Percentiles rank a stretch among this genome's conserved stretches.
Conservation (phyloP, 2,888 invertebrate genomes). For the Zygothrica quintamaculata region DNA sequence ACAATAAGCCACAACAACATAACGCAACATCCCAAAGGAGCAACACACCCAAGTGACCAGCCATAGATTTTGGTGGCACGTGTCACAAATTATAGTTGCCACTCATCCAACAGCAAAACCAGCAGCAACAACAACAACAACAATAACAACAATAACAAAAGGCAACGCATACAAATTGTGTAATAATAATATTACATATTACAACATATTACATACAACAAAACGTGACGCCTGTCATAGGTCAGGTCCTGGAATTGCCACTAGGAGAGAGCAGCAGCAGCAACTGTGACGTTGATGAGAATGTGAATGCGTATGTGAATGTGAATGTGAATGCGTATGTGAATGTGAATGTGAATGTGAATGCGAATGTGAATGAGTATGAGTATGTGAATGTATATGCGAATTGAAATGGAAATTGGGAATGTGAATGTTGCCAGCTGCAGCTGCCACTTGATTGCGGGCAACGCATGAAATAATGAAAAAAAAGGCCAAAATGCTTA, state of each 20-base stretch:
- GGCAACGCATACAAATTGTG: slow-evolving; percentile 62
- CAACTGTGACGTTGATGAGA: slow-evolving; percentile 5
- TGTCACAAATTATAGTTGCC: slow-evolving; percentile 71
- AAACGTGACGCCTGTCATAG: slow-evolving; percentile 63
- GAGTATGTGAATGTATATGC: background rate
- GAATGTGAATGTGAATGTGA: slow-evolving; percentile 20
- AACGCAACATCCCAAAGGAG: slow-evolving; percentile 10
- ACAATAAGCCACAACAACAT: slow-evolving; percentile 8
- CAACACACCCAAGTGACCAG: slow-evolving; percentile 32
- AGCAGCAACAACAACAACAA: slow-evolving; percentile 24
- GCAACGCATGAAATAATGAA: slow-evolving; percentile 38
- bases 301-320: background rate
- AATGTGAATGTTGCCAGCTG: slow-evolving; percentile 41
- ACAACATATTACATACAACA: slow-evolving; percentile 56
- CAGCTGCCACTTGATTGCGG: slow-evolving; percentile 37
- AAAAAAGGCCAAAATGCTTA: slow-evolving; percentile 44
- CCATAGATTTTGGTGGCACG: slow-evolving; percentile 66
- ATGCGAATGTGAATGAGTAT: slow-evolving; percentile 20
- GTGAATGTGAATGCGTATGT: slow-evolving; percentile 8
- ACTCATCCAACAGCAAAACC: slow-evolving; percentile 17
- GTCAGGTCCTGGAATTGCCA: slow-evolving; percentile 23
- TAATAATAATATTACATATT: slow-evolving; percentile 69
- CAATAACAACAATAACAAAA: slow-evolving; percentile 25
- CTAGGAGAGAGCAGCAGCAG: too few relatives aligned
- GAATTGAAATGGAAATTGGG: too few relatives aligned